Evolutionary conservation across 1,140 invertebrate species (phyloP), one percentile per base, ranked within the genome.

Genomic region (Saccostrea cuccullata): DNA sequence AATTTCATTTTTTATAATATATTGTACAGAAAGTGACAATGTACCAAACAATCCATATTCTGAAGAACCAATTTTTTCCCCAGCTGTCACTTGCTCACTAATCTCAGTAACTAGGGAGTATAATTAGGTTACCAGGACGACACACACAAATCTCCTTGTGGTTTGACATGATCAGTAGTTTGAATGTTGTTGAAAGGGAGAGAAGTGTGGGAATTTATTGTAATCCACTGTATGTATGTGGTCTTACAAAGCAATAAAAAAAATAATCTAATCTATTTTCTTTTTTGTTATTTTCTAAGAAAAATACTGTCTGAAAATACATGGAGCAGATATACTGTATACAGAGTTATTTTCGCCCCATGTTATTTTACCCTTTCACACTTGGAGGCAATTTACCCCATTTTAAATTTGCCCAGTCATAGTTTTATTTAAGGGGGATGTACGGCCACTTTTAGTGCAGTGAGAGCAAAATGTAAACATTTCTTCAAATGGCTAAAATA

Each of bases 161-260:
- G 26, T 67, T 67, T 20, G 47, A 47, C 6, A 47, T 36, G 30
- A 36, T 36, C 30, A 47, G 9, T 47, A 47, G 47, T 47, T 47
- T 47, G 47, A 47, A 47, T 47, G 47, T 47, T 47, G 47, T 47
- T 47, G 47, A 47, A 17, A 77, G 70, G 70, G 70, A 36, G 70
- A 77, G 23, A 30, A 30, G 70, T 77, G 70, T 77, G 70, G 70
- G 26, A 77, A 30, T 73, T 73, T 9, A 73, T 30, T 77, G 70
- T 77, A 77, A 26, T 77, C 8, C 60, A 47, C 58, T 77, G 70
- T 77, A 8, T 77, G 70, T 36, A 77, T 77, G 70, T 30, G 23
- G 23, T 73, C 67, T 73, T 77, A 77, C 70, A 77, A 36, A 77
- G 30, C 70, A 77, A 77, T 77, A 77, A 77, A 77, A 77, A 5